Conservation (phyloP, 2,113 vertebrate genomes). For the Myodes glareolus region DNA sequence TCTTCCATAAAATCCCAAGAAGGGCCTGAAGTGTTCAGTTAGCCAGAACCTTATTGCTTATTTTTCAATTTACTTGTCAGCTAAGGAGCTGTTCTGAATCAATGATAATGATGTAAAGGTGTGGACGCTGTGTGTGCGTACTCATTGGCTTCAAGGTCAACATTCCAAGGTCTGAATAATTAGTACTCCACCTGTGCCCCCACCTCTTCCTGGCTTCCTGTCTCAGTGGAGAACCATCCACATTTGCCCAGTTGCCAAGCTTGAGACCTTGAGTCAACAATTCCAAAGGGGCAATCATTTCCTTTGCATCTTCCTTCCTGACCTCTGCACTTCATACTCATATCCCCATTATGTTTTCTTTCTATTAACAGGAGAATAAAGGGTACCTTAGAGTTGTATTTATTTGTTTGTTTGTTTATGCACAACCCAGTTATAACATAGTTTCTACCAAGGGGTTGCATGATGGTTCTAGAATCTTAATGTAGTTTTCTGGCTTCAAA, state of each 20-base stretch:
- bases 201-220: too few species aligned
- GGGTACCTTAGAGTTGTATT: not conserved
- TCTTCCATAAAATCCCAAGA: not conserved
- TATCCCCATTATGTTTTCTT: not conserved
- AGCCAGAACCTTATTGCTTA: not conserved
- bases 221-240: not conserved
- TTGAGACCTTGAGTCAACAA: not conserved
- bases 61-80: not conserved
- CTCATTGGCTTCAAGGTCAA: not conserved
- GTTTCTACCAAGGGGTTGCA: not conserved
- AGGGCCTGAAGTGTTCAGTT: not conserved
- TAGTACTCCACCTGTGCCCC: not conserved
- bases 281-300: not conserved
- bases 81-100: not conserved
- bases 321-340: not conserved
- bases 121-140: not conserved
- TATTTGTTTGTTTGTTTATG: not conserved
- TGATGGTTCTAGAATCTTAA: not conserved
- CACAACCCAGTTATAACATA: not conserved
- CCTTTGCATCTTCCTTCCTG: not conserved
- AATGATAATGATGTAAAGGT: not conserved
- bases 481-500: not conserved
- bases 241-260: not conserved
- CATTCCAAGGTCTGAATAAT: not conserved
- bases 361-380: not conserved